Conservation (phyloP, 2,797 vertebrate species). For the Pteropus rufus region DNA sequence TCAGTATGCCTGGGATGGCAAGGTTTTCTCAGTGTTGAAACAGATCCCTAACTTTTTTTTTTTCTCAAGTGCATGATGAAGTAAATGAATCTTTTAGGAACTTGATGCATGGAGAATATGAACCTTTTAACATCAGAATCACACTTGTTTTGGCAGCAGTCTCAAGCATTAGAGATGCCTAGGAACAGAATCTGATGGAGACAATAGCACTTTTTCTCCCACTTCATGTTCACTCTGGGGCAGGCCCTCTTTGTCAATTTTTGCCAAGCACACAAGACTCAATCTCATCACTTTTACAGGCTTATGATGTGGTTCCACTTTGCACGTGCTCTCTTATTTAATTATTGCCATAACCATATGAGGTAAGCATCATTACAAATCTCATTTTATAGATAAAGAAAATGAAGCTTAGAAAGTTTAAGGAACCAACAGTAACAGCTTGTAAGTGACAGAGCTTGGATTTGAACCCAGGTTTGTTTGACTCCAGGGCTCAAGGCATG, state of each 20-base stretch:
- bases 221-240: background rate
- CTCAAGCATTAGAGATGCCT: background rate
- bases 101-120: background rate
- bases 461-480: background rate
- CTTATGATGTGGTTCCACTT: background rate
- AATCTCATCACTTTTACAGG: background rate
- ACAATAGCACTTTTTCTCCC: background rate
- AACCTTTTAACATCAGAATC: constrained; percentile 24
- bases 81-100: constrained; percentile 25
- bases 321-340: background rate
- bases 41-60: background rate
- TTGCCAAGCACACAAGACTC: background rate
- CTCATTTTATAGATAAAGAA: background rate
- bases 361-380: background rate
- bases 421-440: background rate
- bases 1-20: background rate
- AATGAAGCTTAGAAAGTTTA: background rate
- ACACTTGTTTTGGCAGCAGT: background rate
- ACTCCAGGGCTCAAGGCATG: background rate
- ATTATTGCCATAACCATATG: background rate
- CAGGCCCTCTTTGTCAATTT: background rate
- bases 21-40: background rate
- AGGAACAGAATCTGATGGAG: background rate
- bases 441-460: background rate
- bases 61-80: background rate